A percentile compares a stretch with the other conserved stretches of the same genome.
Evolutionary conservation across 2,888 invertebrate species (phyloP).

Genomic region (Lasioglossum oenotherae): DNA sequence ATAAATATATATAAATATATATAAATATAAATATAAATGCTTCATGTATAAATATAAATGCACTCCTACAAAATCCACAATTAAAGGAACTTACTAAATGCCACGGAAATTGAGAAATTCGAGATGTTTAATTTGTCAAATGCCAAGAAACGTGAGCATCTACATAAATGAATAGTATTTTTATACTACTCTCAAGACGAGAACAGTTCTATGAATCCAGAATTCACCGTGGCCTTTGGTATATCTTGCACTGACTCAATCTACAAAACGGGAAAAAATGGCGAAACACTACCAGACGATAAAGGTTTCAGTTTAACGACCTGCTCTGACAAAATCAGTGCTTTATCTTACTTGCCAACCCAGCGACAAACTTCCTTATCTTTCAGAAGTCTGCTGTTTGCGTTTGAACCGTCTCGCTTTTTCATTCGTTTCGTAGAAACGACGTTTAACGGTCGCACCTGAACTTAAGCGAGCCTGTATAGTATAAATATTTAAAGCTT

Average conservation of each 20-base stretch:
- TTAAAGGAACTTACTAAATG: not conserved
- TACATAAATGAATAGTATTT: not conserved
- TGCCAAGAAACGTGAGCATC: not conserved
- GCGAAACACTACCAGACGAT: not conserved
- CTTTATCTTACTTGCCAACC: conserved; percentile 49
- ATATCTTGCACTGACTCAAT: not conserved
- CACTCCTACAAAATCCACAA: not conserved
- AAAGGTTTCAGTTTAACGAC: not conserved
- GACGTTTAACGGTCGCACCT: not conserved
- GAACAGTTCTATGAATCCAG: not conserved
- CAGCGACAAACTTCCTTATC: conserved; percentile 59
- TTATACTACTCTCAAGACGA: not conserved
- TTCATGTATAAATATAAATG: no score
- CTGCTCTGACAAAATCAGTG: conserved; percentile 42
- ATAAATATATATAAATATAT: no score
- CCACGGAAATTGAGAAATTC: not conserved
- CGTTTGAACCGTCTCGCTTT: not conserved
- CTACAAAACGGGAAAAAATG: not conserved
- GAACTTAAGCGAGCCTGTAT: not conserved
- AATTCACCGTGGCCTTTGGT: not conserved
- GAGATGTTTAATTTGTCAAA: not conserved
- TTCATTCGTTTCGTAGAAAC: conserved; percentile 28
- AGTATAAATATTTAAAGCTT: not conserved
- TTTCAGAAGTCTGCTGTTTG: conserved; percentile 16
- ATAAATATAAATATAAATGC: no score